phyloP scores from a whole-genome alignment of 2,888 invertebrate genomes.

The Ctenicera cuprea region DNA sequence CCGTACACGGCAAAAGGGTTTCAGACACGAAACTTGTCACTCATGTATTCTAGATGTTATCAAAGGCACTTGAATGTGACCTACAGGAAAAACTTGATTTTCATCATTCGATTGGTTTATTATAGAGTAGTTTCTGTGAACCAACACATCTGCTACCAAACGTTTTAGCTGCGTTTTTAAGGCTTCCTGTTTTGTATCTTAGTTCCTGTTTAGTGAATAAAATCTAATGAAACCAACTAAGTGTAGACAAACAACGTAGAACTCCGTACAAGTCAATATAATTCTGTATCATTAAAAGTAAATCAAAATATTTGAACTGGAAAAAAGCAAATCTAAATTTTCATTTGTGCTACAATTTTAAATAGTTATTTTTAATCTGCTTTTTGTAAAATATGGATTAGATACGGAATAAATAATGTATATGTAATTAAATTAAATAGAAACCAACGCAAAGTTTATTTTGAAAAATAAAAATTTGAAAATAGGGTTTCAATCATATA shows the following conservation, averaged over 20 bases:
- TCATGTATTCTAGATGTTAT: conserved; percentile 50
- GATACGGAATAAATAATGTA: no score
- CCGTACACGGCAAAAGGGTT: conserved; percentile 49
- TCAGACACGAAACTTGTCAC: conserved; percentile 48
- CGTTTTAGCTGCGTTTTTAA: conserved; percentile 36
- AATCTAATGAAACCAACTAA: background rate
- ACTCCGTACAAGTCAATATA: no score
- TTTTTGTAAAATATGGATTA: no score
- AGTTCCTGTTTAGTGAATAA: conserved; percentile 54
- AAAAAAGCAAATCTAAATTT: no score
- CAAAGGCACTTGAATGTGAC: conserved; percentile 43
- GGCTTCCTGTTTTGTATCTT: conserved; percentile 56
- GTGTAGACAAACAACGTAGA: no score
- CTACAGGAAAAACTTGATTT: conserved; percentile 55
- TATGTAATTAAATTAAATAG: no score
- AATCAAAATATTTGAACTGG: no score
- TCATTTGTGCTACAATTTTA: no score
- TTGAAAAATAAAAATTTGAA: background rate
- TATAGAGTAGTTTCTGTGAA: conserved; percentile 25
- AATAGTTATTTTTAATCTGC: no score
- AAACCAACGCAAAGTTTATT: no score
- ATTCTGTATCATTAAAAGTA: no score
- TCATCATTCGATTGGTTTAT: conserved; percentile 53
- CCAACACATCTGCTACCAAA: conserved; percentile 29
- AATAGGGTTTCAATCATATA: background rate